A percentile compares a stretch with the other conserved stretches of the same genome.
These are phyloP conservation scores for Eulemur mongoz DNA, from an alignment of 2,797 vertebrate species.

Conservation along the genomic window DNA sequence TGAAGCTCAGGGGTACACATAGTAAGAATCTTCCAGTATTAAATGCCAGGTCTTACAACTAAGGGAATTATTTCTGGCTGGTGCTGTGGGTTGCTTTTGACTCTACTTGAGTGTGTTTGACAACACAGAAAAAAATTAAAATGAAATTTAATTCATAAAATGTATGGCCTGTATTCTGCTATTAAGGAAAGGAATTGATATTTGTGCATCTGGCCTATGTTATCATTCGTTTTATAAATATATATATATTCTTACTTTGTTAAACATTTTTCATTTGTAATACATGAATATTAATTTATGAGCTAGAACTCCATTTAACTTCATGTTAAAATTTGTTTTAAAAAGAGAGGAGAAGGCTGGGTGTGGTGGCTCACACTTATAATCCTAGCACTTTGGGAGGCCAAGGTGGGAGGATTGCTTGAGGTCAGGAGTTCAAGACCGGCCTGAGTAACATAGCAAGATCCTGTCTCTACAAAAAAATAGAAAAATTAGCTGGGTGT, in stretches of 20 bases:
- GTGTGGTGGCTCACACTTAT: neutral
- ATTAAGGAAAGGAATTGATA: slow-evolving; percentile 17
- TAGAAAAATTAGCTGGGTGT: neutral
- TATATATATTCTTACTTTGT: neutral
- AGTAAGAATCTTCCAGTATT: slow-evolving; percentile 22
- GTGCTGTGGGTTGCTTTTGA: neutral
- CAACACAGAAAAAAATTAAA: slow-evolving; percentile 13
- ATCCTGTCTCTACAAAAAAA: neutral
- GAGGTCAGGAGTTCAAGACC: neutral
- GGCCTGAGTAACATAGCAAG: neutral
- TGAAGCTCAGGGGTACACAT: neutral
- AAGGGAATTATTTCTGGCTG: slow-evolving; percentile 18
- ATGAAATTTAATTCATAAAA: slow-evolving; percentile 31
- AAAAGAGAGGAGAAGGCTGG: neutral
- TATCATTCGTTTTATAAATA: neutral
- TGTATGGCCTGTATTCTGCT: neutral
- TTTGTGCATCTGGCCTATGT: neutral
- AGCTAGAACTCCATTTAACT: slow-evolving; percentile 16
- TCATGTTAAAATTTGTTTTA: neutral
- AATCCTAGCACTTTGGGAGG: neutral
- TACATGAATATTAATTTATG: slow-evolving; percentile 18
- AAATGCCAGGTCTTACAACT: slow-evolving; percentile 11
- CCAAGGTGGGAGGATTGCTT: neutral
- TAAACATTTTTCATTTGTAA: slow-evolving; percentile 22
- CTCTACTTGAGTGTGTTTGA: neutral